Evolutionary conservation across 2,888 invertebrate genomes (phyloP).

Genomic region (Melipona beecheii): DNA sequence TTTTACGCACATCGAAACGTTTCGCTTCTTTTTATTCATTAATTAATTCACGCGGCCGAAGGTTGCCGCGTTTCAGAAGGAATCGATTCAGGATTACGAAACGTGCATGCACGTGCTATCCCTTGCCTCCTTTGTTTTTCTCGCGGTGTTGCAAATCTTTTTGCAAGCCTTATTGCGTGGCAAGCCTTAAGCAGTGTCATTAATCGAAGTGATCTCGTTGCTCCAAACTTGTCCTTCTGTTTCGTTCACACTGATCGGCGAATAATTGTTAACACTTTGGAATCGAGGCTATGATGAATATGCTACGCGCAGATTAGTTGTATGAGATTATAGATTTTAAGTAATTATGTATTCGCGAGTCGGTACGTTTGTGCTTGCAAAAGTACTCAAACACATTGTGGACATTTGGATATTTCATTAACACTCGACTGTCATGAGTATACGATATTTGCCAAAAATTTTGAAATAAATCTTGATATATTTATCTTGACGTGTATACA

Average conservation of each 20-base stretch:
- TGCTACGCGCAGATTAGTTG: neutral
- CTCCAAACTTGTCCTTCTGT: neutral
- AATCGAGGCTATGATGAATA: neutral
- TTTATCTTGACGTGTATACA: neutral
- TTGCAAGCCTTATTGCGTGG: conserved; percentile 1
- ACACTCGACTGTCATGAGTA: neutral
- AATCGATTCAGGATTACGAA: conserved; percentile 20
- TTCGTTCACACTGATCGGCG: neutral
- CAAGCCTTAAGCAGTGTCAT: conserved; percentile 18
- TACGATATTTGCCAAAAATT: neutral
- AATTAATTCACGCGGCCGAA: conserved; percentile 12
- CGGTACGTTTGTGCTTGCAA: neutral
- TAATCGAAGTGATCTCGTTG: conserved; percentile 12
- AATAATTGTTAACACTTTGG: neutral
- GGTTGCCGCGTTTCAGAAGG: neutral
- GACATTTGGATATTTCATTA: neutral
- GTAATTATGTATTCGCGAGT: too few relatives aligned
- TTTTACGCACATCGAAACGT: neutral
- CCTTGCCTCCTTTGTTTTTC: neutral
- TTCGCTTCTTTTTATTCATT: neutral
- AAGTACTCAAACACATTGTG: neutral
- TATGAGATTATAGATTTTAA: too few relatives aligned
- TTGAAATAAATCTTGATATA: neutral
- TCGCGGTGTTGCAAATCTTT: neutral
- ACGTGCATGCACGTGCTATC: neutral